Base-by-base conservation (phyloP, 53 echinoderm and acorn worm species). In the Crossaster papposus region DNA sequence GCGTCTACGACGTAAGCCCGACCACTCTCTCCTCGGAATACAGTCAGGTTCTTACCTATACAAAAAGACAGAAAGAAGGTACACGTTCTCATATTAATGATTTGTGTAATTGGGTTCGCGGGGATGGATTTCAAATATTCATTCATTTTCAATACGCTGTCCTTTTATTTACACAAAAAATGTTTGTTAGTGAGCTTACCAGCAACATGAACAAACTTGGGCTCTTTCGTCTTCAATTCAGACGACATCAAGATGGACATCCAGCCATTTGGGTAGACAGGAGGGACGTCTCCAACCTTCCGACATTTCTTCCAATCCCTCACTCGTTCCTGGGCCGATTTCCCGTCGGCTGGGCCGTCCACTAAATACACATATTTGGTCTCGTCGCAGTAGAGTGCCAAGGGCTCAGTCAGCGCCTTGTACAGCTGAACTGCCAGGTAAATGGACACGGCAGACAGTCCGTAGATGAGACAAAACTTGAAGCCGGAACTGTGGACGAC, bases 231-330 rank as follows among this genome's bases (percentile, higher is more conserved):
- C 50, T 92, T 91, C 36, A 95, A 76, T 17, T 95, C 90, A 4
- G 51, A 65, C 10, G 95, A 90, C 78, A 85, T 79, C 9, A 94
- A 44, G 14, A 95, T 78, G 2, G 83, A 86, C 72, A 95, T 91
- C 95, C 95, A 95, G 13, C 95, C 95, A 65, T 95, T 95, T 2
- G 95, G 95, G 63, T 92, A 95, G 50, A 95, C 78, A 1, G 95
- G 95, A 28, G 95, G 95, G 10, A 95, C 64, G 14, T 95, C 36
- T 0, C 95, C 95, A 0, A 80, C 79, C 51, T 64, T 76, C 77
- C 95, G 82, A 51, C 76, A 35, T 75, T 77, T 92, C 86, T 88
- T 83, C 24, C 89, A 85, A 54, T 92, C 92, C 71, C 89, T 91
- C 64, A 90, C 92, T 31, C 89, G 89, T 44, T 92, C 92, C 65